A percentile compares a stretch with the other conserved stretches of the same genome.
phyloP scores from a whole-genome alignment of 2,888 invertebrate genomes.

The Lepidochitona cinerea region DNA sequence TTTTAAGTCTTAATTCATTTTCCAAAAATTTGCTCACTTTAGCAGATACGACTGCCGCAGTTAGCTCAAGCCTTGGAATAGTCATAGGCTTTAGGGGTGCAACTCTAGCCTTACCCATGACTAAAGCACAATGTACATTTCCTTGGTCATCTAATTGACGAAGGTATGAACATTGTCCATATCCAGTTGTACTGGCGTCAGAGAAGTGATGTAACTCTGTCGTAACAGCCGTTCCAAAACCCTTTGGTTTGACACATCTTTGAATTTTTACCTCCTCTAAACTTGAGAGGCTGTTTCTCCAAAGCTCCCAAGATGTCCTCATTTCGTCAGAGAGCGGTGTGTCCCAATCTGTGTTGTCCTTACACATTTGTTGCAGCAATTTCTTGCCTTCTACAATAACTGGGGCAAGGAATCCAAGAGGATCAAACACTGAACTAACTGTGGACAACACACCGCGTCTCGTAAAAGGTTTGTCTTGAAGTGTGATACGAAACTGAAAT shows the following conservation, averaged over 20 bases:
- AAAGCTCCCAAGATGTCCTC: slow-evolving; percentile 15
- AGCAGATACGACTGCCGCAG: slow-evolving; percentile 23
- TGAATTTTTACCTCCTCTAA: slow-evolving; percentile 6
- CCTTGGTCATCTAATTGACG: not conserved
- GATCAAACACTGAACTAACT: slow-evolving; percentile 32
- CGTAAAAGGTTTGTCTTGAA: too few relatives aligned
- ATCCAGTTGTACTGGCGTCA: slow-evolving; percentile 18
- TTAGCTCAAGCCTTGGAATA: slow-evolving; percentile 23
- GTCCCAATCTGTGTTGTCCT: slow-evolving; percentile 30
- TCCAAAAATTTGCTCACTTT: slow-evolving; percentile 15
- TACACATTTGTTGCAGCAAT: slow-evolving; percentile 27
- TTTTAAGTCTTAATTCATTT: slow-evolving; percentile 11
- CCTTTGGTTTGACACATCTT: slow-evolving; percentile 13
- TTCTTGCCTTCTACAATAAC: slow-evolving; percentile 24
- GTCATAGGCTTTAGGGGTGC: slow-evolving; percentile 28
- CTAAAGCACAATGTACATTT: slow-evolving; percentile 21
- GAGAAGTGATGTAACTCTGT: slow-evolving; percentile 25
- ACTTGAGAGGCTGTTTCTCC: slow-evolving; percentile 4
- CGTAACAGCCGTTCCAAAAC: slow-evolving; percentile 12
- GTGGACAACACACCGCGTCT: slow-evolving; percentile 34
- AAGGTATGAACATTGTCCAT: slow-evolving; percentile 14
- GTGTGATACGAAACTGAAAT: too few relatives aligned
- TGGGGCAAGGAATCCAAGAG: slow-evolving; percentile 33
- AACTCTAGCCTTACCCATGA: slow-evolving; percentile 25
- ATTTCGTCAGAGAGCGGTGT: slow-evolving; percentile 19